Evolutionary conservation across 2,888 invertebrate genomes (phyloP).

Genomic region (Tetragonisca angustula): DNA sequence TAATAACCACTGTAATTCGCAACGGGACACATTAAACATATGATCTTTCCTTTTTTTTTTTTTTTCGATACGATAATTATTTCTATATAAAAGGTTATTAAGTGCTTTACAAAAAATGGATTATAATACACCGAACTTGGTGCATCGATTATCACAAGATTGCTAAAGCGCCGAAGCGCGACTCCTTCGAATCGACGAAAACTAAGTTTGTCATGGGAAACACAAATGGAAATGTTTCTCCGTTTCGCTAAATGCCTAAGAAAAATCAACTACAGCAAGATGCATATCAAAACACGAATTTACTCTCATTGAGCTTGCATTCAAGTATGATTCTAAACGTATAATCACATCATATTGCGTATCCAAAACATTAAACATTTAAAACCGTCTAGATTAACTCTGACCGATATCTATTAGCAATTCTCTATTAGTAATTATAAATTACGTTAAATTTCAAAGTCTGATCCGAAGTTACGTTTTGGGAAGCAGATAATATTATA

Average conservation of each 20-base stretch:
- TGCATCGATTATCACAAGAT: conserved; percentile 64
- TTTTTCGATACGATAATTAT: conserved; percentile 30
- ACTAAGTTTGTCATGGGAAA: conserved; percentile 53
- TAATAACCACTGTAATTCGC: conserved; percentile 48
- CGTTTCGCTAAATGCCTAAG: conserved; percentile 72
- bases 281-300: conserved; percentile 50
- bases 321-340: conserved; percentile 18
- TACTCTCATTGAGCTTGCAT: conserved; percentile 24
- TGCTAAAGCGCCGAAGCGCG: conserved; percentile 47
- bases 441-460: conserved; percentile 13
- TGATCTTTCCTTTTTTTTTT: conserved; percentile 16
- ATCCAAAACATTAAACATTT: conserved; percentile 20
- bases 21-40: conserved; percentile 57
- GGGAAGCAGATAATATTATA: not conserved
- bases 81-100: conserved; percentile 58
- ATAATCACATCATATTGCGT: conserved; percentile 15
- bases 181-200: conserved; percentile 37
- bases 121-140: conserved; percentile 39
- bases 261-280: conserved; percentile 62
- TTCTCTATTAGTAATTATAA: conserved; percentile 30
- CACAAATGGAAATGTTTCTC: conserved; percentile 71
- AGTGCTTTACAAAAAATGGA: conserved; percentile 67
- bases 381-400: conserved; percentile 37
- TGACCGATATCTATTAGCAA: conserved; percentile 27
- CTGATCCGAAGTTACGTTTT: conserved; percentile 2